Percentiles rank a stretch among this genome's conserved stretches.
These are phyloP conservation scores for Antheraea yamamai DNA, from an alignment of 2,888 invertebrate genomes.

Conservation along the genomic window DNA sequence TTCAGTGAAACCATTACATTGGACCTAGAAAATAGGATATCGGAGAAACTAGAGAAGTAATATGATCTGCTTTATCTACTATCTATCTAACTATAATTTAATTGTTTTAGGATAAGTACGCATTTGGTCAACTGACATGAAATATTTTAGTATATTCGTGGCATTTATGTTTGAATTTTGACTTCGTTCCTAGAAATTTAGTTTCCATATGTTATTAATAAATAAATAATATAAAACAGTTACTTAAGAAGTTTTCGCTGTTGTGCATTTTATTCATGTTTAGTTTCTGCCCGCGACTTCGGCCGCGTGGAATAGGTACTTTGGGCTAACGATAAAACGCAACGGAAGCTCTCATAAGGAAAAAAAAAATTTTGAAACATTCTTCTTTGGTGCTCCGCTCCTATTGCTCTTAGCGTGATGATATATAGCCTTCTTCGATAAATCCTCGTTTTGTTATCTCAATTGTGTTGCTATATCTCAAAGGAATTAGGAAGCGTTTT, in stretches of 20 bases:
- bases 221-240: neutral
- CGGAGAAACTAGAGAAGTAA: neutral
- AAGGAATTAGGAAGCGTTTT: too few species aligned
- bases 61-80: neutral
- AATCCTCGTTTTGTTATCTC: too few species aligned
- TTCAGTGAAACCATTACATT: neutral
- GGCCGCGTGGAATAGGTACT: too few species aligned
- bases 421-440: too few species aligned
- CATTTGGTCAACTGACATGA: conserved; percentile 19
- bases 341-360: too few species aligned
- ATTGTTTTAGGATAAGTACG: conserved; percentile 15
- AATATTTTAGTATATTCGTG: conserved; percentile 26
- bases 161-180: conserved; percentile 17
- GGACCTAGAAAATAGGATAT: neutral
- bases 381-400: too few species aligned
- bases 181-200: conserved; percentile 19
- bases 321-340: too few species aligned
- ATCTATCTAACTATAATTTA: too few species aligned
- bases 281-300: too few species aligned
- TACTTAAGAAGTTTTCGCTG: neutral
- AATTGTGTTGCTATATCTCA: too few species aligned
- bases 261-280: neutral
- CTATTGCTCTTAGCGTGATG: too few species aligned
- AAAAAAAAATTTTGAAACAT: too few species aligned
- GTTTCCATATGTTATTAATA: conserved; percentile 13